These are phyloP conservation scores for Zoanthus sociatus DNA, from an alignment of 92 coral and sea anemone genomes.

Conservation along the genomic window DNA sequence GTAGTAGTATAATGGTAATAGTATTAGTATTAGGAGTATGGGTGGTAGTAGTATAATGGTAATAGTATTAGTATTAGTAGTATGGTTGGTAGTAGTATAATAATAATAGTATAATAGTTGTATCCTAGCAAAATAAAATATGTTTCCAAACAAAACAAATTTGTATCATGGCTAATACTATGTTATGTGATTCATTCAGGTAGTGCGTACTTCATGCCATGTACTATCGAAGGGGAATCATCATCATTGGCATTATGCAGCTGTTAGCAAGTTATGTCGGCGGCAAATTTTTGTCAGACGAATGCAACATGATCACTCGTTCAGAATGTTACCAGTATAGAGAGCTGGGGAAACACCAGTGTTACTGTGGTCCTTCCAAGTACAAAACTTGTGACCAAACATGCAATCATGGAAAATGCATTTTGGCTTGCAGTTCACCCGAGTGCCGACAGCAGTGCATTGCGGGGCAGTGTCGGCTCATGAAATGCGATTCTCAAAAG, in stretches of 20 bases:
- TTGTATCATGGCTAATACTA: not conserved
- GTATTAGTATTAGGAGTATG: no score
- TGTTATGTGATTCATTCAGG: not conserved
- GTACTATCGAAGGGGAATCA: not conserved
- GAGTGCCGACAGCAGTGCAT: constrained; percentile 80
- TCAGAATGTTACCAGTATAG: constrained; percentile 67
- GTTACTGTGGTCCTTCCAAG: constrained; percentile 46
- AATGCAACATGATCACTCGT: constrained; percentile 53
- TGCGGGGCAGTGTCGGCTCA: constrained; percentile 78
- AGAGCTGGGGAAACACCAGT: constrained; percentile 42
- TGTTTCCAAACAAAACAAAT: no score
- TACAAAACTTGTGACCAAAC: constrained; percentile 68
- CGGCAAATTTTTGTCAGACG: constrained; percentile 21
- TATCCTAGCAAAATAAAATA: no score
- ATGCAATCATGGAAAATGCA: constrained; percentile 77
- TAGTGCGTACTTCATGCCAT: not conserved
- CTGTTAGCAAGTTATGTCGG: not conserved
- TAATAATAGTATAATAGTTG: not conserved
- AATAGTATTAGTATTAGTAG: no score
- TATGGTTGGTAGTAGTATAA: not conserved
- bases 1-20: no score
- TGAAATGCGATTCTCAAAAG: constrained; percentile 61
- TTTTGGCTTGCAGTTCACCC: constrained; percentile 66
- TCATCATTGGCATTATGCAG: not conserved
- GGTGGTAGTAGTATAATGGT: no score